These are phyloP conservation scores for Rissa tridactyla DNA, from an alignment of 2,113 vertebrate genomes.

Conservation along the genomic window DNA sequence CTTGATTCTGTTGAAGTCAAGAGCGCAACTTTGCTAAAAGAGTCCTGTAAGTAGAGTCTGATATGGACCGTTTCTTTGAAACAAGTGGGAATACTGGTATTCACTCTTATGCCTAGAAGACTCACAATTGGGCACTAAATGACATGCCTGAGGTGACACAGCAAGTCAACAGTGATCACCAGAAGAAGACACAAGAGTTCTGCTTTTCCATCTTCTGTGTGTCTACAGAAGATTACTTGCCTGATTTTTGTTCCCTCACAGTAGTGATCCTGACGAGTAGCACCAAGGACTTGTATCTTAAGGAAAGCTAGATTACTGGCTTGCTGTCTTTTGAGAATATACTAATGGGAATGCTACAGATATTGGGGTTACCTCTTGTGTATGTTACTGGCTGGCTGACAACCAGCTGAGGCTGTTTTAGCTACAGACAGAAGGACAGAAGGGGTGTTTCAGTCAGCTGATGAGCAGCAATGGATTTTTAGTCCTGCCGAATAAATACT, in stretches of 20 bases:
- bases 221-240: background rate
- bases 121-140: background rate
- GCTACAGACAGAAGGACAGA: background rate
- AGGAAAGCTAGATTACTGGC: background rate
- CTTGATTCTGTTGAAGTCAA: background rate
- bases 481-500: background rate
- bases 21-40: background rate
- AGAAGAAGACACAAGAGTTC: background rate
- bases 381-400: background rate
- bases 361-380: background rate
- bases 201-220: background rate
- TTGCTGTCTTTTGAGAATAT: background rate
- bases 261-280: too few relatives aligned
- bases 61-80: background rate
- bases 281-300: rapidly evolving
- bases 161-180: too few relatives aligned
- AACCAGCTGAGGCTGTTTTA: background rate
- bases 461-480: background rate
- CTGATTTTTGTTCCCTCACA: background rate
- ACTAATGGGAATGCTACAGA: background rate
- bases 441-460: background rate
- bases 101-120: background rate
- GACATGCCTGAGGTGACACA: background rate
- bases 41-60: rapidly evolving
- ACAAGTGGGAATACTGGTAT: background rate